Evolutionary conservation across 2,113 vertebrate species (phyloP).

Genomic region (Nibea coibor): DNA sequence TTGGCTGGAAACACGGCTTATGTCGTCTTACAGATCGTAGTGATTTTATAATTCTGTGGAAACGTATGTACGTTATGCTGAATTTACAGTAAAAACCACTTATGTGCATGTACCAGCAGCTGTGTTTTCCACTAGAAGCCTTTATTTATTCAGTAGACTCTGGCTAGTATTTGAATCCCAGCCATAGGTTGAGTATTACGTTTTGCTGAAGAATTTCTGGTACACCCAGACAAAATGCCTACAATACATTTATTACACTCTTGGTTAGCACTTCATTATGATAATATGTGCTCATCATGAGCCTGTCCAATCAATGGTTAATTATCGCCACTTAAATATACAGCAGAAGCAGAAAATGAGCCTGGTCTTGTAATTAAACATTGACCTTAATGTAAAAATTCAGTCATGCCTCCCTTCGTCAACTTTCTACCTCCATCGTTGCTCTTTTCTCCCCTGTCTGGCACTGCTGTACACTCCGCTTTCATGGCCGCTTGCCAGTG

Average conservation of each 20-base stretch:
- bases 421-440: slow-evolving; percentile 3
- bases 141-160: neutral
- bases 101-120: neutral
- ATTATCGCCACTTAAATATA: slow-evolving; percentile 46
- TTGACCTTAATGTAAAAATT: slow-evolving; percentile 41
- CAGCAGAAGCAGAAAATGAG: slow-evolving; percentile 29
- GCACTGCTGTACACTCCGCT: neutral
- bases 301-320: slow-evolving; percentile 46
- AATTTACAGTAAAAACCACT: neutral
- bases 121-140: neutral
- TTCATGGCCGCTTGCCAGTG: slow-evolving; percentile 23
- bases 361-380: slow-evolving; percentile 35
- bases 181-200: neutral
- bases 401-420: slow-evolving; percentile 13
- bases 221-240: slow-evolving; percentile 1
- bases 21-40: neutral
- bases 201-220: neutral
- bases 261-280: slow-evolving; percentile 22
- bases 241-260: slow-evolving; percentile 18
- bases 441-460: slow-evolving; percentile 9
- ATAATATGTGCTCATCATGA: slow-evolving; percentile 11
- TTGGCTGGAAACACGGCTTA: too few species aligned
- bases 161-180: neutral
- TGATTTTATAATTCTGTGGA: neutral
- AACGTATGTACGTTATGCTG: neutral